Evolutionary conservation across 1,140 invertebrate genomes (phyloP), one percentile per base, ranked within the genome.

Genomic region (Caenorhabditis brenneri): DNA sequence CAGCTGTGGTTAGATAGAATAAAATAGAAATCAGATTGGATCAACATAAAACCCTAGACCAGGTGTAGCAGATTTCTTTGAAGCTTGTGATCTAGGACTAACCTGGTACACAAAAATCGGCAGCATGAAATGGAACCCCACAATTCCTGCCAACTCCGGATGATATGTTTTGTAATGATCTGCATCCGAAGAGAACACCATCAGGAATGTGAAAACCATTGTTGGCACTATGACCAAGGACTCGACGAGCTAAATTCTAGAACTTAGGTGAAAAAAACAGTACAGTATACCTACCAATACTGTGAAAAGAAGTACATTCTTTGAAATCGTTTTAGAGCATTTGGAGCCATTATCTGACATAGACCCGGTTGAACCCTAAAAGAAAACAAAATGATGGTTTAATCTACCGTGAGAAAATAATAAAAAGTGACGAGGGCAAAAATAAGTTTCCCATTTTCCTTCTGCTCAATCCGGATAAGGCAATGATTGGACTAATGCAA

Each of bases 361-460:
- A 74, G 65, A 74, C 65, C 65, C 36, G 36, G 60, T 33, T 65
- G 60, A n/a, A 74, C 65, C 65, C 65, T 74, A 7, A 31, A 74
- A 74, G 0, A 36, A 0, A 4, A 27, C 7, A n/a, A 36, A 19
- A 19, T 65, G 4, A 55, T n/a, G 0, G 22, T 27, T 27, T 9
- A 55, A 55, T 24, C 53, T 55, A 29, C 24, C 15, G 53, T 55
- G 53, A 4, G 53, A 55, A 27, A 27, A 51, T n/a, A 51, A 22
- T 51, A n/a, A n/a, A n/a, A 51, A 16, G 49, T 16, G 7, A n/a
- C 4, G 7, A 7, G 49, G n/a, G 22, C 2, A 51, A 22, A 51
- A 4, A n/a, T 51, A 49, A 4, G 6, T 51, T n/a, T n/a, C 12
- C 0, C 12, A n/a, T n/a, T n/a, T n/a, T n/a, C n/a, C n/a, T n/a